A percentile compares a stretch with the other conserved stretches of the same genome.
These are phyloP conservation scores for Aegithalos caudatus DNA, from an alignment of 2,113 vertebrate species.

Conservation along the genomic window DNA sequence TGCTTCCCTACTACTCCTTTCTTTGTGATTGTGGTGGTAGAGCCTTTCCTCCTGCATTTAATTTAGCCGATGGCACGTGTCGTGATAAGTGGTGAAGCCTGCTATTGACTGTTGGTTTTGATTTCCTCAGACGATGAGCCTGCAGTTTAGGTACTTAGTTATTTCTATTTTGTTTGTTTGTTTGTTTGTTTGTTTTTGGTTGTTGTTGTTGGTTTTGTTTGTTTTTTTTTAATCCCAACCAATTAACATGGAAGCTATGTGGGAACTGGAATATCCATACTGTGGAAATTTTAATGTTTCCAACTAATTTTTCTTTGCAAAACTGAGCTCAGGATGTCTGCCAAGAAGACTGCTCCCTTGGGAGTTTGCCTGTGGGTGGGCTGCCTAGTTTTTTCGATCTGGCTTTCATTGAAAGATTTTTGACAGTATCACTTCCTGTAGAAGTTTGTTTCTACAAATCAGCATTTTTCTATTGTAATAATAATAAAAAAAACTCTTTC, in stretches of 20 bases:
- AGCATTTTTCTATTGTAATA: neutral
- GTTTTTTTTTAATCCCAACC: neutral
- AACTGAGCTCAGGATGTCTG: slow-evolving; percentile 4
- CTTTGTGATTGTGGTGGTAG: neutral
- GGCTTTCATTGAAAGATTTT: slow-evolving; percentile 20
- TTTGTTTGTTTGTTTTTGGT: neutral
- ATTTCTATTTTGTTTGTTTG: neutral
- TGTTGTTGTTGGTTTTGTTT: no score
- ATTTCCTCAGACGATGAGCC: slow-evolving; percentile 4
- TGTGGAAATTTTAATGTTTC: slow-evolving; percentile 29
- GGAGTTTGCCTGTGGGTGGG: slow-evolving; percentile 43
- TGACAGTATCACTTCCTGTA: slow-evolving; percentile 26
- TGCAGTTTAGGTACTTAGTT: neutral
- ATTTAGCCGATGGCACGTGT: neutral
- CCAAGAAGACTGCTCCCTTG: neutral
- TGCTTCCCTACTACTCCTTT: neutral
- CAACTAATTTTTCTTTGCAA: slow-evolving; percentile 9
- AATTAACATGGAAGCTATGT: slow-evolving; percentile 26
- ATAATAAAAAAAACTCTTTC: neutral
- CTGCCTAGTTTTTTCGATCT: neutral
- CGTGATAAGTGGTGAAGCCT: neutral
- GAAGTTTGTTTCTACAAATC: slow-evolving; percentile 16
- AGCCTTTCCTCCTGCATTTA: neutral
- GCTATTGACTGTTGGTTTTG: neutral
- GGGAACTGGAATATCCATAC: neutral